These are phyloP conservation scores for Aphis gossypii DNA, from an alignment of 1,140 invertebrate genomes.

Conservation along the genomic window DNA sequence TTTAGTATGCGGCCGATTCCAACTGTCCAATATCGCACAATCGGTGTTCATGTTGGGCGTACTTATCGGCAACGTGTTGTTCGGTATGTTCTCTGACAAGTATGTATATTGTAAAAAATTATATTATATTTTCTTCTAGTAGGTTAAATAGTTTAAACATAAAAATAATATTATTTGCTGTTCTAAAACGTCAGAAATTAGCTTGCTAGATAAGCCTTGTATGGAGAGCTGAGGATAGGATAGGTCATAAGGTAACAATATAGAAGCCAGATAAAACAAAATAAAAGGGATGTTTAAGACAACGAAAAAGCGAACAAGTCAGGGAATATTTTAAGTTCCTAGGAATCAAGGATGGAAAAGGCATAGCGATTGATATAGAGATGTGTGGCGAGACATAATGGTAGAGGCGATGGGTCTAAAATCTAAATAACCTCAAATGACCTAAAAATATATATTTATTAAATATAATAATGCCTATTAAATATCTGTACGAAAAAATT, in stretches of 20 bases:
- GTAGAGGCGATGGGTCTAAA: neutral
- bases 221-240: neutral
- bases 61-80: constrained; percentile 75
- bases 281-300: neutral
- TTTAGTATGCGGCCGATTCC: constrained; percentile 72
- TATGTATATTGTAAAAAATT: constrained; percentile 63
- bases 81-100: constrained; percentile 79
- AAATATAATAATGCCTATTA: neutral
- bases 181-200: neutral
- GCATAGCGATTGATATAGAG: neutral
- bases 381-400: neutral
- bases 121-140: neutral
- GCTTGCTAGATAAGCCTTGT: neutral
- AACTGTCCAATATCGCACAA: constrained; percentile 75
- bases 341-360: neutral
- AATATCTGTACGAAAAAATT: neutral
- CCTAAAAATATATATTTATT: neutral
- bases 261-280: neutral
- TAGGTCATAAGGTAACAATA: neutral
- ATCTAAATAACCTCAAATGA: neutral
- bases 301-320: neutral
- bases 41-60: constrained; percentile 80
- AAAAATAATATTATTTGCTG: neutral
- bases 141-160: neutral
- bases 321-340: neutral